phyloP scores from a whole-genome alignment of 2,888 invertebrate genomes.

The Heterodera filipjevi region DNA sequence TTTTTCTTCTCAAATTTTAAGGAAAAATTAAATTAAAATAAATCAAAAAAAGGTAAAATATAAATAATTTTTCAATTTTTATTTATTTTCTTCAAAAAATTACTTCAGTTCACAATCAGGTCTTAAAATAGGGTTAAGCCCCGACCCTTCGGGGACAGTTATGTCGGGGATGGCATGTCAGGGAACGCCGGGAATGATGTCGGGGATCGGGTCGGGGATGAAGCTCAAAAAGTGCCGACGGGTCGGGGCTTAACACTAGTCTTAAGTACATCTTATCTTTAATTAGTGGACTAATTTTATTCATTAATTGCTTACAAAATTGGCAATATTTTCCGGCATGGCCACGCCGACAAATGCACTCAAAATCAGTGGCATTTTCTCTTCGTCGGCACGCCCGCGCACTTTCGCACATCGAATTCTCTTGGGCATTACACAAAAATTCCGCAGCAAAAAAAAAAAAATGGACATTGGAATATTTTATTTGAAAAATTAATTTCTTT shows the following conservation, averaged over 20 bases:
- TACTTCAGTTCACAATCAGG: no score
- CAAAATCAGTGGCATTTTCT: constrained; percentile 35
- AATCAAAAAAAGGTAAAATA: constrained; percentile 29
- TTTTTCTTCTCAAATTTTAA: background rate
- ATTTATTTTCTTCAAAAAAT: no score
- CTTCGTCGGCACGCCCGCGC: constrained; percentile 42
- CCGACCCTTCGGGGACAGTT: no score
- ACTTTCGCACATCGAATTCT: constrained; percentile 48
- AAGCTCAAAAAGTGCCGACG: no score
- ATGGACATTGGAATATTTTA: no score
- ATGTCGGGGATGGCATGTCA: no score
- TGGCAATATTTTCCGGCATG: constrained; percentile 55
- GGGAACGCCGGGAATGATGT: no score
- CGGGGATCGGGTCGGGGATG: no score
- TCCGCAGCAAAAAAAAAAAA: constrained; percentile 10
- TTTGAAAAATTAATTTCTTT: background rate
- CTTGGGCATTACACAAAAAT: constrained; percentile 33
- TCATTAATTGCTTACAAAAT: constrained; percentile 53
- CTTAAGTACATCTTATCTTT: no score
- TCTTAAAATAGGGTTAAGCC: no score
- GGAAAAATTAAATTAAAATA: constrained; percentile 26
- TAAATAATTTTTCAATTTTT: background rate
- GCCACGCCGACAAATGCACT: constrained; percentile 51
- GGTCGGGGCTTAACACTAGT: no score
- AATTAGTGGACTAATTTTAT: background rate